Evolutionary conservation across 2,113 vertebrate species (phyloP), one percentile per base, ranked within the genome.

Genomic region (Heterotilapia buettikoferi): DNA sequence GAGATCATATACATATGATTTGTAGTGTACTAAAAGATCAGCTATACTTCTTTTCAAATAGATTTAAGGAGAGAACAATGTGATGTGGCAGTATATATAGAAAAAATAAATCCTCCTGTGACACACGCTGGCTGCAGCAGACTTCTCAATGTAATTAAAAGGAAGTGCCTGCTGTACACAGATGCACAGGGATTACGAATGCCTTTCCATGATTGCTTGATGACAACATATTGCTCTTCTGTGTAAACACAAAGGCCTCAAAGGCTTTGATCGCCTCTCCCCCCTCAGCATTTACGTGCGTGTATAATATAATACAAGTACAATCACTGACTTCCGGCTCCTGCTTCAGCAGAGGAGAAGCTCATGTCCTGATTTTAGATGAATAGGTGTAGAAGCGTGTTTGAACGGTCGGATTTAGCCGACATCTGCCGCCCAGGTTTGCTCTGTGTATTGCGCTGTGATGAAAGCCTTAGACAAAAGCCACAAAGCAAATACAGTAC

Each of bases 391-490:
- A 80, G 84, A 40, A 86, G 92, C 68, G 83, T 95, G 94, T 96
- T 97, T 97, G 96, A 97, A 95, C 94, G 81, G 92, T 95, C n/a
- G 96, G 96, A 97, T 97, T 97, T 97, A 94, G 94, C 85, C 19
- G 52, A 92, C 95, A 95, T 96, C 95, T 97, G 96, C 92, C 19
- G 87, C 80, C 90, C 68, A 76, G 92, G 94, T 96, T 95, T 94
- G 84, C 93, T 91, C 88, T 91, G 36, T 90, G 90, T 97, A 97
- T 98, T 97, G 94, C 96, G 86, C 91, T 89, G 91, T 96, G 98
- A 96, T 98, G 98, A 99, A 97, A 98, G 96, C 95, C 80, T 85
- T 61, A 91, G 87, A 97, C 96, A 97, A 97, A 97, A 93, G 95
- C 86, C 83, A 73, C 87, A 94, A 84, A 89, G 92, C 92, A 96